A percentile compares a stretch with the other conserved stretches of the same genome.
These are phyloP conservation scores for Ophion slaviceki DNA, from an alignment of 2,888 invertebrate species.

Conservation along the genomic window DNA sequence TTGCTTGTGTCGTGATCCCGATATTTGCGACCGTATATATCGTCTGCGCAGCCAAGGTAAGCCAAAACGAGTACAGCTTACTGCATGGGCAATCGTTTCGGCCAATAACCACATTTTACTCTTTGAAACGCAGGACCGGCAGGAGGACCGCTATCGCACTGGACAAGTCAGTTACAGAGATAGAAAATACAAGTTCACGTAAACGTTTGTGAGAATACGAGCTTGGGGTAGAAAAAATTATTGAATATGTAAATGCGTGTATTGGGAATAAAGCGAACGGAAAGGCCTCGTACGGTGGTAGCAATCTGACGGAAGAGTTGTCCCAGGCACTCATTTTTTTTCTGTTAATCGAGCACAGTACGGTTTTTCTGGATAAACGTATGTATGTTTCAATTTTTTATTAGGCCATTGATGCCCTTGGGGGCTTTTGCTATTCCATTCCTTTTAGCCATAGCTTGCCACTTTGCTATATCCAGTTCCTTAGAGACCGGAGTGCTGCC, in stretches of 20 bases:
- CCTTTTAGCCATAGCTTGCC: too few relatives aligned
- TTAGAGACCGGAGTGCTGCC: too few relatives aligned
- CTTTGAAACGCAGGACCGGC: slow-evolving; percentile 78
- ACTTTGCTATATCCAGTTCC: too few relatives aligned
- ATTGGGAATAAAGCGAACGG: slow-evolving; percentile 46
- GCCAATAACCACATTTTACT: not conserved
- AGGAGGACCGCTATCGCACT: slow-evolving; percentile 87
- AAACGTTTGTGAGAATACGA: slow-evolving; percentile 75
- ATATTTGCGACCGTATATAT: slow-evolving; percentile 85
- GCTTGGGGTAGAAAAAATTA: slow-evolving; percentile 53
- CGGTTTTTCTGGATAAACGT: too few relatives aligned
- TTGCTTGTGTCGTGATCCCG: slow-evolving; percentile 84
- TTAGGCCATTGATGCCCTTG: too few relatives aligned
- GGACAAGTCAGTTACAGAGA: slow-evolving; percentile 92
- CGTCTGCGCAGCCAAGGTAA: slow-evolving; percentile 85
- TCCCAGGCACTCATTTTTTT: not conserved
- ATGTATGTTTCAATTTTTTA: too few relatives aligned
- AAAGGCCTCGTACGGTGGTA: not conserved
- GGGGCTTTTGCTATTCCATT: too few relatives aligned
- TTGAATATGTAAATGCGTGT: slow-evolving; percentile 33
- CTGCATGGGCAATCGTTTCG: not conserved
- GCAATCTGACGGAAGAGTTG: slow-evolving; percentile 8
- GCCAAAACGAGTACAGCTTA: slow-evolving; percentile 11
- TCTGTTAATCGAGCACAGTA: not conserved
- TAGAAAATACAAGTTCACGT: slow-evolving; percentile 88